Percentiles rank a stretch among this genome's conserved stretches.
Conservation (phyloP, 2,113 vertebrate genomes). For the Noturus placidus region DNA sequence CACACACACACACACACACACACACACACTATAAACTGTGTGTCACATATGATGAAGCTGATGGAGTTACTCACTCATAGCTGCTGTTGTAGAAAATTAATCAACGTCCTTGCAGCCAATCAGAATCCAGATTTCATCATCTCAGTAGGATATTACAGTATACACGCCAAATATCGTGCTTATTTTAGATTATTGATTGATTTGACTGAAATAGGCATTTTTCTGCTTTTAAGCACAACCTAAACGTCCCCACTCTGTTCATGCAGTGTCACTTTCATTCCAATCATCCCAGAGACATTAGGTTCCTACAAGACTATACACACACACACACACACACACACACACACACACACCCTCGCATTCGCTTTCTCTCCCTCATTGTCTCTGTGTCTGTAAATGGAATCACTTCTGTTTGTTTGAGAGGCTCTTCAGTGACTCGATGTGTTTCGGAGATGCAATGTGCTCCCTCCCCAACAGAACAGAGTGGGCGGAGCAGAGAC, state of each 20-base stretch:
- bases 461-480: slow-evolving; percentile 54
- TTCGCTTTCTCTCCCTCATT: background rate
- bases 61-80: background rate
- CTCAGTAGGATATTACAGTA: background rate
- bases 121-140: background rate
- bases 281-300: background rate
- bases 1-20: background rate
- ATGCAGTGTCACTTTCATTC: background rate
- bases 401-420: slow-evolving; percentile 59
- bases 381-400: slow-evolving; percentile 48
- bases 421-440: slow-evolving; percentile 56
- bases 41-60: background rate
- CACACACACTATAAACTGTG: background rate
- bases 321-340: background rate
- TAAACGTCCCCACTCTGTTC: background rate
- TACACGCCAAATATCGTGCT: background rate
- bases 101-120: background rate
- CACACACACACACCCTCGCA: background rate
- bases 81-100: background rate
- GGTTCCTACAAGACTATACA: background rate
- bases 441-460: slow-evolving; percentile 37
- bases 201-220: background rate
- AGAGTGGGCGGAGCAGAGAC: slow-evolving; percentile 42
- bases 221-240: too few relatives aligned
- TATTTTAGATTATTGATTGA: background rate